A percentile compares a stretch with the other conserved stretches of the same genome.
phyloP scores from a whole-genome alignment of 2,888 invertebrate species.

The Macrophya annulata region DNA sequence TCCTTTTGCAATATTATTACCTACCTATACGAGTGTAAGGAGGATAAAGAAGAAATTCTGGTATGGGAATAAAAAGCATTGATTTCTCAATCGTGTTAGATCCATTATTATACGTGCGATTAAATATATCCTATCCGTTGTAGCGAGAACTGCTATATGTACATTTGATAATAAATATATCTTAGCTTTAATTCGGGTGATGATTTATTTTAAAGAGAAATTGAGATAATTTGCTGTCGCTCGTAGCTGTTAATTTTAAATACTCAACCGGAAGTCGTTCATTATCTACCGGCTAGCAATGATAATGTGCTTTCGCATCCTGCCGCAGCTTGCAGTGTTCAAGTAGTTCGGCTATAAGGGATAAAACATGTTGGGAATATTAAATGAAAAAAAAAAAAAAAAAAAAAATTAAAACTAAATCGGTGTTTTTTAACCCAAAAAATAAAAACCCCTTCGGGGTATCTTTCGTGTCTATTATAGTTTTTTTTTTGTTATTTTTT shows the following conservation, averaged over 20 bases:
- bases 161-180: slow-evolving; percentile 6
- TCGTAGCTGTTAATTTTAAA: slow-evolving; percentile 49
- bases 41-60: neutral
- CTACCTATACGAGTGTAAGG: neutral
- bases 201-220: slow-evolving; percentile 32
- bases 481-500: neutral
- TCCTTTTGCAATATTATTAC: slow-evolving; percentile 16
- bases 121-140: neutral
- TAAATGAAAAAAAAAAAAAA: neutral
- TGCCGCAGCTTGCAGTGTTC: slow-evolving; percentile 23
- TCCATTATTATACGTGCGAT: neutral
- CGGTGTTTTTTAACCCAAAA: neutral
- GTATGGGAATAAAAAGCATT: neutral
- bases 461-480: neutral
- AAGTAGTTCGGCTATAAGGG: neutral
- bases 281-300: slow-evolving; percentile 47
- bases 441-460: neutral
- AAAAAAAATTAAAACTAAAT: neutral
- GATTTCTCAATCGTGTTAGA: slow-evolving; percentile 1
- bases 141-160: neutral
- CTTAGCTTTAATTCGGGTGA: slow-evolving; percentile 17
- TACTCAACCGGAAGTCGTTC: slow-evolving; percentile 48
- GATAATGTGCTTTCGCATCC: slow-evolving; percentile 49
- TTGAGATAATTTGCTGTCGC: slow-evolving; percentile 47
- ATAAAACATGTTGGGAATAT: neutral